These are phyloP conservation scores for Crocodylus rhombifer DNA, from an alignment of 2,797 vertebrate genomes.

Conservation along the genomic window DNA sequence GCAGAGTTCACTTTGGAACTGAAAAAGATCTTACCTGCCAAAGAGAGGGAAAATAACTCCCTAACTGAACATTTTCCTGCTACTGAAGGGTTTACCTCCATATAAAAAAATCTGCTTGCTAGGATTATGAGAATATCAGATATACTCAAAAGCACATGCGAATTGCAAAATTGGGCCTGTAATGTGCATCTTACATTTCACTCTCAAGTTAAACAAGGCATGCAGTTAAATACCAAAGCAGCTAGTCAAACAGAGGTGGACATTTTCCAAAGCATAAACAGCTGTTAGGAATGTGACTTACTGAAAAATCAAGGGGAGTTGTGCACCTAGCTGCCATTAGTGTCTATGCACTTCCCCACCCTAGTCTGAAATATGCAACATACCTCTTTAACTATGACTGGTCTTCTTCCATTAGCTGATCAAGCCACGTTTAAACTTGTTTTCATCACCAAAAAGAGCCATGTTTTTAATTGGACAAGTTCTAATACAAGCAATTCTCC, in stretches of 20 bases:
- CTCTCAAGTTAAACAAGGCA: not conserved
- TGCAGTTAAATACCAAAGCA: not conserved
- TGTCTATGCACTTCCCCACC: not conserved
- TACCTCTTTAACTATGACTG: not conserved
- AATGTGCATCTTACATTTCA: too few species aligned
- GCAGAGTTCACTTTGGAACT: not conserved
- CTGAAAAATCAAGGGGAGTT: not conserved
- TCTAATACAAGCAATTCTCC: not conserved
- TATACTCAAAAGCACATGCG: not conserved
- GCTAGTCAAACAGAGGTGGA: not conserved
- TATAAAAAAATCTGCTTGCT: not conserved
- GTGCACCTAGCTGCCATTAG: not conserved
- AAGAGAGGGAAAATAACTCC: not conserved
- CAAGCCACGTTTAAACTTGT: not conserved
- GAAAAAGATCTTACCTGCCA: not conserved
- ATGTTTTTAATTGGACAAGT: not conserved
- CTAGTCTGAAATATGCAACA: not conserved
- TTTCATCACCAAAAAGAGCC: too few species aligned
- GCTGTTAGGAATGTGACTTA: not conserved
- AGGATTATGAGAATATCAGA: not conserved
- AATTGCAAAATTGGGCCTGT: not conserved
- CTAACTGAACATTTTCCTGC: not conserved
- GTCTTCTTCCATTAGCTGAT: not conserved
- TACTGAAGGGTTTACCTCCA: not conserved
- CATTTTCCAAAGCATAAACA: not conserved